phyloP scores from a whole-genome alignment of 2,888 invertebrate species.

The Lithophane semibrunnea region DNA sequence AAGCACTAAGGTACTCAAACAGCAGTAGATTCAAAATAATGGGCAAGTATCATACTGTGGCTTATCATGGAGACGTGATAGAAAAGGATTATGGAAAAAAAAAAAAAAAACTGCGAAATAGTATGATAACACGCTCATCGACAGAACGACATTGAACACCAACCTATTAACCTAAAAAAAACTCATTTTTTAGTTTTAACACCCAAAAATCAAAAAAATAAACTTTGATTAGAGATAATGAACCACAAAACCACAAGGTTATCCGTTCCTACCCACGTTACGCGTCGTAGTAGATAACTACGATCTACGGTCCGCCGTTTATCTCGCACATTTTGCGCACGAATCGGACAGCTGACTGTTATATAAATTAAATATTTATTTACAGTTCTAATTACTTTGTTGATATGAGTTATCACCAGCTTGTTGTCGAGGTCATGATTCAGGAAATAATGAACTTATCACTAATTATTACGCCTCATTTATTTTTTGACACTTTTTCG shows the following conservation, averaged over 20 bases:
- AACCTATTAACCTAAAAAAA: background rate
- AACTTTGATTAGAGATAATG: background rate
- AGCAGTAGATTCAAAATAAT: background rate
- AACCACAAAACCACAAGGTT: constrained; percentile 20
- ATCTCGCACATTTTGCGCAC: constrained; percentile 45
- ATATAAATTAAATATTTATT: constrained; percentile 49
- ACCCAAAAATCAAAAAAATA: background rate
- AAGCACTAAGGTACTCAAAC: background rate
- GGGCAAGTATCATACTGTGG: background rate
- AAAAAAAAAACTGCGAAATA: background rate
- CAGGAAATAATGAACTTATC: constrained; percentile 67
- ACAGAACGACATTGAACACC: background rate
- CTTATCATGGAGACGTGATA: background rate
- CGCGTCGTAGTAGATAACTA: background rate
- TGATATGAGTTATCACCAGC: constrained; percentile 64
- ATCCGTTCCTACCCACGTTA: constrained; percentile 7
- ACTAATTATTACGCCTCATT: constrained; percentile 66
- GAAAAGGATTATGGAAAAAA: background rate
- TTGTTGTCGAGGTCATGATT: constrained; percentile 74
- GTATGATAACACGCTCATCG: background rate
- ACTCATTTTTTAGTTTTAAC: background rate
- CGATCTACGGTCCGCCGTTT: background rate
- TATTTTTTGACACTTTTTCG: constrained; percentile 39
- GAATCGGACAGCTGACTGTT: background rate
- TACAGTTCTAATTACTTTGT: constrained; percentile 41